A percentile compares a stretch with the other conserved stretches of the same genome.
Evolutionary conservation across 2,113 vertebrate species (phyloP).

Genomic region (Gymnocephalus cernua): DNA sequence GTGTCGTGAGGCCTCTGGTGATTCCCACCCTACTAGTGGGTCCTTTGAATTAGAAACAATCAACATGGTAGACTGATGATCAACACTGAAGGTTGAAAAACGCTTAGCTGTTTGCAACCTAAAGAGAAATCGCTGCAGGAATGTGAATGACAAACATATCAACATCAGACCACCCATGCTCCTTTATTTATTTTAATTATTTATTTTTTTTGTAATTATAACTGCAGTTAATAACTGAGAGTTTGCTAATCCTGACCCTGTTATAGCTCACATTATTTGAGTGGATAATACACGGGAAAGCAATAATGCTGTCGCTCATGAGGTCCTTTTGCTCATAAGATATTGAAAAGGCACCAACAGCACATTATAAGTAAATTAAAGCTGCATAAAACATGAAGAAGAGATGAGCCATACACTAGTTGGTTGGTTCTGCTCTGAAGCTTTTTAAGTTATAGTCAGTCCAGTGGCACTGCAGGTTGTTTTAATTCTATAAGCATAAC

Average conservation of each 20-base stretch:
- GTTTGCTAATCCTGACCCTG: not conserved
- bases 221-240: not conserved
- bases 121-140: not conserved
- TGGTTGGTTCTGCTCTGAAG: not conserved
- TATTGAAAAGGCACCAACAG: slow-evolving; percentile 60
- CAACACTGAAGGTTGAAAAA: not conserved
- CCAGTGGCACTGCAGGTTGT: not conserved
- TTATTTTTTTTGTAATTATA: not conserved
- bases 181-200: not conserved
- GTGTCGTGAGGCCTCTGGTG: too few species aligned
- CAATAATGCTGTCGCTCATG: slow-evolving; percentile 40
- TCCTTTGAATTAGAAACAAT: not conserved
- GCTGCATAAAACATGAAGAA: slow-evolving; percentile 66
- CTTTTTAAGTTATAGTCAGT: not conserved
- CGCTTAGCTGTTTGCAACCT: not conserved
- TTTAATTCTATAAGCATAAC: not conserved
- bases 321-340: slow-evolving; percentile 39
- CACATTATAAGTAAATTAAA: slow-evolving; percentile 51
- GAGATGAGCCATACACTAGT: not conserved
- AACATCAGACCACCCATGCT: not conserved
- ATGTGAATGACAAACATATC: not conserved
- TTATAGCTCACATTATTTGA: slow-evolving; percentile 3
- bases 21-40: too few species aligned
- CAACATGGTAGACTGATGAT: not conserved
- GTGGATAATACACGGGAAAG: slow-evolving; percentile 16